Conservation (phyloP, 2,113 vertebrate species). For the Albula goreensis region DNA sequence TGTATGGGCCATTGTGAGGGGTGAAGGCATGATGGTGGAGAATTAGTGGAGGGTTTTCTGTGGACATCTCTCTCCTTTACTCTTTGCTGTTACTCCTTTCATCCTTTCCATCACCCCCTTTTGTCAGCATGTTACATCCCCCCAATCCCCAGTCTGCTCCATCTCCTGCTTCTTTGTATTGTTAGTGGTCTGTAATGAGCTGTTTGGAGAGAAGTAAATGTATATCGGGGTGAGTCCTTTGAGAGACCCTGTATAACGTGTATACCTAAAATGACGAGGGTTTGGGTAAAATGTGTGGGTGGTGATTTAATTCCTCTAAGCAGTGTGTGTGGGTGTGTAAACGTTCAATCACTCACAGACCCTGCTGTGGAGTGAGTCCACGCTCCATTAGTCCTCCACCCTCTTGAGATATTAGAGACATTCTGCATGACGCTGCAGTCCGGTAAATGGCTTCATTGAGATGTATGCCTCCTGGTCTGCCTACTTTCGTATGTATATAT, state of each 20-base stretch:
- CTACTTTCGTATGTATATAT: constrained; percentile 23
- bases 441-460: constrained; percentile 24
- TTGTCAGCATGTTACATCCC: no score
- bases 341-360: constrained; percentile 8
- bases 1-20: no score
- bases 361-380: constrained; percentile 2
- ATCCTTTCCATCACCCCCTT: no score
- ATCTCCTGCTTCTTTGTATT: no score
- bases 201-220: not conserved
- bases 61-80: no score
- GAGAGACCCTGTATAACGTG: not conserved
- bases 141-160: no score
- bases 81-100: no score
- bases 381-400: not conserved
- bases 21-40: no score
- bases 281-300: not conserved
- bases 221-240: not conserved
- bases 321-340: not conserved
- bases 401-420: constrained; percentile 19
- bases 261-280: not conserved
- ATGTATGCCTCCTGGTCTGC: constrained; percentile 13
- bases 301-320: not conserved
- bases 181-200: no score
- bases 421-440: constrained; percentile 19
- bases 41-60: no score